These are phyloP conservation scores for Mizuhopecten yessoensis DNA, from an alignment of 1,140 invertebrate genomes.

Conservation along the genomic window DNA sequence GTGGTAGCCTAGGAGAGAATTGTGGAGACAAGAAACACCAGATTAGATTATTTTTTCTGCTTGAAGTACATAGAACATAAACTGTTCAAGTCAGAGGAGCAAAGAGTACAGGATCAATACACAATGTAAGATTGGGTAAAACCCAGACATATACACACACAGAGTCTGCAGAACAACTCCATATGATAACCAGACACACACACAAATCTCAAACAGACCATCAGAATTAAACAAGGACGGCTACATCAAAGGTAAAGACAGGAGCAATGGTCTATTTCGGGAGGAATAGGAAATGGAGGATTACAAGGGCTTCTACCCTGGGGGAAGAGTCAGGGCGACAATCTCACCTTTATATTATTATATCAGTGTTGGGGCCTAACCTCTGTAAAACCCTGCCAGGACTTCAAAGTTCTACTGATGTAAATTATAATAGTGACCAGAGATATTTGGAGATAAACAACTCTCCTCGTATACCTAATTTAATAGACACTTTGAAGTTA, in stretches of 20 bases:
- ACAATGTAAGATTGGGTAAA: too few relatives aligned
- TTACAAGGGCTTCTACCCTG: neutral
- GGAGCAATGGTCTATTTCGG: neutral
- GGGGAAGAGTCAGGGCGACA: neutral
- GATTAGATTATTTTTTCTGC: too few relatives aligned
- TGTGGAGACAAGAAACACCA: too few relatives aligned
- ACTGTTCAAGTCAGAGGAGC: neutral
- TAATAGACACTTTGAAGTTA: neutral
- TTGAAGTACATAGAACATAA: neutral
- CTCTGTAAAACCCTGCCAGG: neutral
- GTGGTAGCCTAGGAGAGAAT: too few relatives aligned
- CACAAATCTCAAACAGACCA: conserved; percentile 1
- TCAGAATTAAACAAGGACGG: neutral
- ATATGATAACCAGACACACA: too few relatives aligned
- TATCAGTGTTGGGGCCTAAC: neutral
- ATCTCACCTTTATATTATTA: neutral
- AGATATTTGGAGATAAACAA: neutral
- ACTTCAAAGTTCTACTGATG: neutral
- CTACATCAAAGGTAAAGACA: neutral
- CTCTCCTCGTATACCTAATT: neutral
- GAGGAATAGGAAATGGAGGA: neutral
- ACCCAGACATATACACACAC: too few relatives aligned
- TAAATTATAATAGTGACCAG: neutral
- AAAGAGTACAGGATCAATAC: neutral
- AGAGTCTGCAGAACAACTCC: too few relatives aligned